Percentiles rank a stretch among this genome's conserved stretches.
phyloP scores from a whole-genome alignment of 1,140 invertebrate genomes.

The Melanaphis sacchari region DNA sequence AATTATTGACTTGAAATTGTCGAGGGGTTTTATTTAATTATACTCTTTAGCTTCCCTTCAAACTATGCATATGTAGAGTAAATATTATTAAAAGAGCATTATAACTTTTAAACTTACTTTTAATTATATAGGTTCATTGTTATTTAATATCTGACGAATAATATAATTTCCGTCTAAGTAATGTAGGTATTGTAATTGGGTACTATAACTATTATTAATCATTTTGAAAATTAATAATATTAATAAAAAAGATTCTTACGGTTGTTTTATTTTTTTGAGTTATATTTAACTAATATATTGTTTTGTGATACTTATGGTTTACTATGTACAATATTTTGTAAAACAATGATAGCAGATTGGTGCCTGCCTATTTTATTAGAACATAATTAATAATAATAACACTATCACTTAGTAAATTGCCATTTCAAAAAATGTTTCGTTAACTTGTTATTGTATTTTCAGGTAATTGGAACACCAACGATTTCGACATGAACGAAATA shows the following conservation, averaged over 20 bases:
- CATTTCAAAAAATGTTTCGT: not conserved
- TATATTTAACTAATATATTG: not conserved
- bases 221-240: not conserved
- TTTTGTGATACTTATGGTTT: not conserved
- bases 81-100: not conserved
- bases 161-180: not conserved
- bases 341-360: not conserved
- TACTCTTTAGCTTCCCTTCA: not conserved
- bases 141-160: not conserved
- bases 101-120: not conserved
- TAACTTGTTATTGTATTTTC: not conserved
- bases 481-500: constrained; percentile 72
- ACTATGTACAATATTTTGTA: not conserved
- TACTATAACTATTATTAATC: not conserved
- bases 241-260: not conserved
- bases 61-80: not conserved
- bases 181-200: not conserved
- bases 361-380: not conserved
- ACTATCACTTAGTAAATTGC: not conserved
- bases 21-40: not conserved
- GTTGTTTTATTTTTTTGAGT: not conserved
- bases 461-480: constrained; percentile 78
- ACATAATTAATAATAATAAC: not conserved
- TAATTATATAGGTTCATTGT: too few relatives aligned
- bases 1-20: not conserved